Conservation (phyloP, 2,797 vertebrate genomes). For the Coranthus polyacanthus region DNA sequence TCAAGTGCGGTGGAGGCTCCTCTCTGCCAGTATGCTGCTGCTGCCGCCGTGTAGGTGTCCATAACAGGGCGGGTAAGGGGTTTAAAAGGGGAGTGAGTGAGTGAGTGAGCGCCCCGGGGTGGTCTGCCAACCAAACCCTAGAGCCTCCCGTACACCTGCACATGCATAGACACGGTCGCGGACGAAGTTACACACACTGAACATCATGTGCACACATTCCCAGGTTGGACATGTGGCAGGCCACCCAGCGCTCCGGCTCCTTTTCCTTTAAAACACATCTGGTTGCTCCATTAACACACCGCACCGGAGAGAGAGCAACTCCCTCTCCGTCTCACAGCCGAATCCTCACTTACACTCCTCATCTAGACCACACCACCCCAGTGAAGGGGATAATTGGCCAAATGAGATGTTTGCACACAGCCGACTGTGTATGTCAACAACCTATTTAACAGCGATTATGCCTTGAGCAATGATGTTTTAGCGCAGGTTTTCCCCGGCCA, state of each 20-base stretch:
- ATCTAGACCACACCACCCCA: constrained; percentile 52
- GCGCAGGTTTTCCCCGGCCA: constrained; percentile 40
- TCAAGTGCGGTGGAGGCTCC: constrained; percentile 14
- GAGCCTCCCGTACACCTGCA: constrained; percentile 50
- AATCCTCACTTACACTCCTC: constrained; percentile 45
- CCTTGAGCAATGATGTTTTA: constrained; percentile 62
- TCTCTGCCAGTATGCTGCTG: constrained; percentile 11
- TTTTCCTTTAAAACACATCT: constrained; percentile 68
- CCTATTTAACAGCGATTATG: constrained; percentile 68
- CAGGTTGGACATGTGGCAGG: constrained; percentile 51
- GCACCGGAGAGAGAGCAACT: constrained; percentile 28
- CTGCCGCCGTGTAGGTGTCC: constrained; percentile 3
- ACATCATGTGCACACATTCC: constrained; percentile 9
- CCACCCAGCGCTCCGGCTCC: constrained; percentile 58
- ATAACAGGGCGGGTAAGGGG: constrained; percentile 25
- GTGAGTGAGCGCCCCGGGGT: not conserved
- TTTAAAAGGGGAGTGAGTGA: no score
- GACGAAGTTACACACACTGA: constrained; percentile 33
- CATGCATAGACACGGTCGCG: constrained; percentile 44
- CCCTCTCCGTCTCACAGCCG: constrained; percentile 39
- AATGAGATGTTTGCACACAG: constrained; percentile 75
- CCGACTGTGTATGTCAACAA: constrained; percentile 71
- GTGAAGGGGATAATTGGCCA: constrained; percentile 63
- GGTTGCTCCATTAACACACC: constrained; percentile 59
- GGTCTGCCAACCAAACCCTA: no score